phyloP scores from a whole-genome alignment of 2,113 vertebrate species.

The Rhinopomastus cyanomelas region DNA sequence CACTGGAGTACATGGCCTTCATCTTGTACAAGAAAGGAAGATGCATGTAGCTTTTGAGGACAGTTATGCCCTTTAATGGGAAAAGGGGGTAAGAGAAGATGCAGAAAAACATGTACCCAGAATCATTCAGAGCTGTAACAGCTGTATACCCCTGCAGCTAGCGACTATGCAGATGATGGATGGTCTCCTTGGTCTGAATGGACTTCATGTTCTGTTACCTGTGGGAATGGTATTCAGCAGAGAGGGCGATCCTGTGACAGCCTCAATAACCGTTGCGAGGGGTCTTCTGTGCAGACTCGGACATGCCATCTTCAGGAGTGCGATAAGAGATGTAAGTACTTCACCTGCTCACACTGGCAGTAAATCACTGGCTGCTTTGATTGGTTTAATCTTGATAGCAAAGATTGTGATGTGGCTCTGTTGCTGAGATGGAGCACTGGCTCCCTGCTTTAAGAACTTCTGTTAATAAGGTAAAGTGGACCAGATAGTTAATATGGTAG shows the following conservation, averaged over 20 bases:
- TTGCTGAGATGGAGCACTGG: neutral
- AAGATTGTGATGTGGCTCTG: neutral
- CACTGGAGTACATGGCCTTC: neutral
- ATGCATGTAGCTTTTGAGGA: neutral
- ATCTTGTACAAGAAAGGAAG: neutral
- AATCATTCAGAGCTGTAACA: neutral
- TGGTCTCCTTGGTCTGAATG: slow-evolving; percentile 99
- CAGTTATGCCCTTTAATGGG: neutral
- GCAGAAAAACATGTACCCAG: neutral
- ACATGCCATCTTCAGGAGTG: slow-evolving; percentile 96
- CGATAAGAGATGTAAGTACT: slow-evolving; percentile 94
- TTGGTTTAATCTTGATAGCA: neutral
- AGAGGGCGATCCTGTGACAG: slow-evolving; percentile 96
- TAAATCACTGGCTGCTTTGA: neutral
- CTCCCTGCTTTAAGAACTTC: neutral
- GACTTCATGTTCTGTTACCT: slow-evolving; percentile 94
- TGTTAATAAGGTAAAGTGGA: neutral
- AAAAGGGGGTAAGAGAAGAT: neutral
- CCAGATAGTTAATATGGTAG: neutral
- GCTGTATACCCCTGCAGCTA: slow-evolving; percentile 68
- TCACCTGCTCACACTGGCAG: neutral
- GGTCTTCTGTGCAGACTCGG: slow-evolving; percentile 96
- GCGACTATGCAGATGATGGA: slow-evolving; percentile 84
- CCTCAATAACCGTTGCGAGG: slow-evolving; percentile 94
- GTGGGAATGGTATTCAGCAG: slow-evolving; percentile 95